Evolutionary conservation across 2,888 invertebrate genomes (phyloP), one percentile per base, ranked within the genome.

Genomic region (Drosophila heteroneura): DNA sequence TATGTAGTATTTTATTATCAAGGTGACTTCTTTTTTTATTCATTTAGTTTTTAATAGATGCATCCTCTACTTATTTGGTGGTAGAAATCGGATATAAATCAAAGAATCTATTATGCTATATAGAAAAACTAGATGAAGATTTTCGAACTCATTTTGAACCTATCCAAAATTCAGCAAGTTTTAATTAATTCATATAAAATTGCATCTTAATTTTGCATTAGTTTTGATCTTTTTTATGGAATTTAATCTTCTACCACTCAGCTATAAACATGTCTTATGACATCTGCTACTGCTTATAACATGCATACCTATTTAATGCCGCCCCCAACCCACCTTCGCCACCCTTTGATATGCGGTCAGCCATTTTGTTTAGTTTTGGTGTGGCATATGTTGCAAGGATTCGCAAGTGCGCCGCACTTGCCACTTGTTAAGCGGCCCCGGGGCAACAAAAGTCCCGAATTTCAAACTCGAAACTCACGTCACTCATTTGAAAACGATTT

Each of bases 401-500:
- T 52, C 39, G 33, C 30, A 33, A 63, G 30, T 22, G 47, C 14
- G 47, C 4, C 12, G 49, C 47, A 28, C 26, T n/a, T 5, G 52
- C 49, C 80, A 76, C 83, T 83, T 81, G 81, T 76, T 79, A 79
- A 81, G 53, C 72, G 37, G 61, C 44, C 80, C 67, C 54, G 60
- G 41, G 75, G 69, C 75, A 47, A 56, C 22, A 78, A 33, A 57
- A n/a, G n/a, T 0, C 10, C 32, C 57, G 47, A 65, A 64, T 52
- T 58, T 52, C 64, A 30, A 16, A 37, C 51, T 28, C 10, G 44
- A 28, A 64, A 47, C 47, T 14, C 64, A 19, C 41, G 62, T 32
- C 41, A 14, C 71, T 86, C 79, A 79, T 85, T 83, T 63, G 72
- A 70, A 76, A 82, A 72, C 72, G 83, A 82, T 83, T 82, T 81